Evolutionary conservation across 2,113 vertebrate species (phyloP).

Genomic region (Talpa occidentalis): DNA sequence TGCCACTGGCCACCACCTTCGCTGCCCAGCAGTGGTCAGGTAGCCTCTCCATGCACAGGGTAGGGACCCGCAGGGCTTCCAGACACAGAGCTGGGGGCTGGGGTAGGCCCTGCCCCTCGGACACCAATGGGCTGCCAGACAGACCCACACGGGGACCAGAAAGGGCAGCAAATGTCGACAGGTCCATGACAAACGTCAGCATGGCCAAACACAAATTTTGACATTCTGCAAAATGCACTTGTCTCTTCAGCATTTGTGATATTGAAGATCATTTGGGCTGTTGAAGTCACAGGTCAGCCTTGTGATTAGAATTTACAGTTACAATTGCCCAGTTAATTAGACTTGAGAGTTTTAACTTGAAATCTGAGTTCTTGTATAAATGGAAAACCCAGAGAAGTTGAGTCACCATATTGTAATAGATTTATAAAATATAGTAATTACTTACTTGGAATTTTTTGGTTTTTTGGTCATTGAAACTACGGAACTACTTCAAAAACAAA

Average conservation of each 20-base stretch:
- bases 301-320: not conserved
- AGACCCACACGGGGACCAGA: too few relatives aligned
- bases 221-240: not conserved
- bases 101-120: too few relatives aligned
- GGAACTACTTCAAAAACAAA: not conserved
- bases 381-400: not conserved
- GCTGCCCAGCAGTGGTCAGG: too few relatives aligned
- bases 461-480: not conserved
- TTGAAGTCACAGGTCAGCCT: not conserved
- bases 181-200: too few relatives aligned
- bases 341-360: slow-evolving; percentile 36
- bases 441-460: not conserved
- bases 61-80: too few relatives aligned
- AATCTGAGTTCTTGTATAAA: not conserved
- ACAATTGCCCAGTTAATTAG: not conserved
- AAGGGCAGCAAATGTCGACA: too few relatives aligned
- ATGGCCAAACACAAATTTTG: not conserved
- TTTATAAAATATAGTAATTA: not conserved
- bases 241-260: not conserved
- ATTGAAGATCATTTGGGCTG: not conserved
- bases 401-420: not conserved
- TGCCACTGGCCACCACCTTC: too few relatives aligned
- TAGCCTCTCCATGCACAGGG: too few relatives aligned
- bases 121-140: too few relatives aligned
- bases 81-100: too few relatives aligned